These are phyloP conservation scores for Mesocentrotus franciscanus DNA, from an alignment of 53 echinoderm and acorn worm species.

Conservation along the genomic window DNA sequence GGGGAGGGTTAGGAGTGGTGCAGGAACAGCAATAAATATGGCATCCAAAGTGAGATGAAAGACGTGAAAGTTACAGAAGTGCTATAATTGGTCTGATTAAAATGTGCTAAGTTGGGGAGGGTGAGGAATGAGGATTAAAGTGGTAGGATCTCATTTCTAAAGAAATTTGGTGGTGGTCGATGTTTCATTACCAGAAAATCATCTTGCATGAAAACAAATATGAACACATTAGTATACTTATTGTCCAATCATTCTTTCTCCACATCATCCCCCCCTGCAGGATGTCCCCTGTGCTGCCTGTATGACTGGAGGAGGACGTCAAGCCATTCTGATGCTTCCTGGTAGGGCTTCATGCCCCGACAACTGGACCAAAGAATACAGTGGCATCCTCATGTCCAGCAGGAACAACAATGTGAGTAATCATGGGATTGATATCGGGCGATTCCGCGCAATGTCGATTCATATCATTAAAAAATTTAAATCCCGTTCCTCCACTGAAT, in stretches of 20 bases:
- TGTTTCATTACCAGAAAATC: not conserved
- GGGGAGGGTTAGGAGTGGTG: not conserved
- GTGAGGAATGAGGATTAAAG: too few relatives aligned
- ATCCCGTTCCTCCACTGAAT: too few relatives aligned
- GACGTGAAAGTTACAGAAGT: too few relatives aligned
- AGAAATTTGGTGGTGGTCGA: too few relatives aligned
- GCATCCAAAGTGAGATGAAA: too few relatives aligned
- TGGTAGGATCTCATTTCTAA: too few relatives aligned
- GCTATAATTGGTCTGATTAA: not conserved
- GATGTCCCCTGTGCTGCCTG: slow-evolving; percentile 64
- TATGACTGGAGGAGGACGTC: slow-evolving; percentile 14
- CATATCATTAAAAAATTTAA: not conserved
- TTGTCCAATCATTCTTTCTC: too few relatives aligned
- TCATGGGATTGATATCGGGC: not conserved
- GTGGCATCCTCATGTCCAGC: slow-evolving; percentile 57
- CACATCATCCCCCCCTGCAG: not conserved
- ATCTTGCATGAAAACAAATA: not conserved
- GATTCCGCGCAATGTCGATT: not conserved
- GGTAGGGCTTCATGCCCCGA: slow-evolving; percentile 36
- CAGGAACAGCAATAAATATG: not conserved
- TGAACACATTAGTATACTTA: not conserved
- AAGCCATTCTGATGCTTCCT: slow-evolving; percentile 46
- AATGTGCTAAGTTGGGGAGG: too few relatives aligned
- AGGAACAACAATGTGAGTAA: slow-evolving; percentile 42
- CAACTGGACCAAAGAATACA: slow-evolving; percentile 62